These are phyloP conservation scores for Cheilinus undulatus DNA, from an alignment of 2,113 vertebrate species.

Conservation along the genomic window DNA sequence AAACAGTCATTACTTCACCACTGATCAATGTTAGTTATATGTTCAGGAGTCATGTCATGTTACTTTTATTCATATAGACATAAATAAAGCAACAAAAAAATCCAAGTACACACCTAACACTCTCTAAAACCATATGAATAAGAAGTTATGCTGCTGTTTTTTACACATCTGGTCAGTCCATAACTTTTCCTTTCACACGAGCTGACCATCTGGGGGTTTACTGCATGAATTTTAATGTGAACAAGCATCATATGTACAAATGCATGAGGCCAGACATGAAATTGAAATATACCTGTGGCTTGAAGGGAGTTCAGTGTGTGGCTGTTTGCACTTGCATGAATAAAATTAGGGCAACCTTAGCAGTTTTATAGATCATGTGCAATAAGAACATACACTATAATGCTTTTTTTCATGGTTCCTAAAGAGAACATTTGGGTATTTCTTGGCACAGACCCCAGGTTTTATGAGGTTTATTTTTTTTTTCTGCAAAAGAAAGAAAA, in stretches of 20 bases:
- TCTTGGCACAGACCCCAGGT: conserved; percentile 64
- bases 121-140: conserved; percentile 5
- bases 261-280: conserved; percentile 12
- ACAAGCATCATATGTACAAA: conserved; percentile 42
- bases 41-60: not conserved
- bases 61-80: not conserved
- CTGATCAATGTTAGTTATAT: too few relatives aligned
- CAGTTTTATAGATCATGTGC: conserved; percentile 65
- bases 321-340: conserved; percentile 12
- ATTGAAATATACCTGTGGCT: conserved; percentile 16
- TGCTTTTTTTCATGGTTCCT: conserved; percentile 71
- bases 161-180: conserved; percentile 47
- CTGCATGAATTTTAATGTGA: conserved; percentile 59
- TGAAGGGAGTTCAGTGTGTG: too few relatives aligned
- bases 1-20: too few relatives aligned
- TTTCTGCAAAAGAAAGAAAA: conserved; percentile 45
- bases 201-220: conserved; percentile 51
- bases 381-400: conserved; percentile 66
- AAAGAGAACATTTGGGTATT: conserved; percentile 75
- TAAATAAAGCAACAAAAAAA: not conserved
- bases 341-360: conserved; percentile 44
- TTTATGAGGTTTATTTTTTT: conserved; percentile 72
- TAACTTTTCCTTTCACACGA: not conserved
- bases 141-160: conserved; percentile 12
- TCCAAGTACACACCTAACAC: not conserved